Conservation (phyloP, 2,797 vertebrate genomes). For the Buceros bicornis region DNA sequence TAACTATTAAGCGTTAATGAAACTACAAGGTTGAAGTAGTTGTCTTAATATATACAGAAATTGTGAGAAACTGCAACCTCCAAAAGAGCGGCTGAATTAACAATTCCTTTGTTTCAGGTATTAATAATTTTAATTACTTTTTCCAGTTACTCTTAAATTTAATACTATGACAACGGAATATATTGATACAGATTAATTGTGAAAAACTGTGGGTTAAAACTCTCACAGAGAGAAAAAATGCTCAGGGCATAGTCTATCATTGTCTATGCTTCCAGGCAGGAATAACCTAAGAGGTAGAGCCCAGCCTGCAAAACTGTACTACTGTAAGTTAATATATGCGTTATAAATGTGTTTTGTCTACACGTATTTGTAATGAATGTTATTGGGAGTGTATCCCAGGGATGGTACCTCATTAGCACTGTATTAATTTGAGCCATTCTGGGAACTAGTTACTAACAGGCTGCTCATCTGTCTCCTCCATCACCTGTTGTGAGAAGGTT, state of each 20-base stretch:
- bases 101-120: background rate
- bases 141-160: background rate
- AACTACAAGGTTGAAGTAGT: background rate
- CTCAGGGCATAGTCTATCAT: background rate
- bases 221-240: background rate
- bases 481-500: background rate
- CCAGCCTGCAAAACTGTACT: background rate
- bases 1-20: background rate
- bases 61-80: background rate
- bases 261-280: background rate
- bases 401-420: background rate
- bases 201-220: background rate
- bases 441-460: background rate
- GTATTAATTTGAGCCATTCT: background rate
- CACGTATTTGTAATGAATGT: background rate
- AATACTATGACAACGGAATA: background rate
- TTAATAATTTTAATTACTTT: background rate
- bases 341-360: background rate
- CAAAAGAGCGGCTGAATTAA: background rate
- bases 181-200: background rate
- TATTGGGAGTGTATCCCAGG: background rate
- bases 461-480: background rate
- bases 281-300: background rate
- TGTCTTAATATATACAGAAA: background rate
- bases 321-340: background rate